Conservation (phyloP, 2,113 vertebrate species). For the Paradisaea rubra region DNA sequence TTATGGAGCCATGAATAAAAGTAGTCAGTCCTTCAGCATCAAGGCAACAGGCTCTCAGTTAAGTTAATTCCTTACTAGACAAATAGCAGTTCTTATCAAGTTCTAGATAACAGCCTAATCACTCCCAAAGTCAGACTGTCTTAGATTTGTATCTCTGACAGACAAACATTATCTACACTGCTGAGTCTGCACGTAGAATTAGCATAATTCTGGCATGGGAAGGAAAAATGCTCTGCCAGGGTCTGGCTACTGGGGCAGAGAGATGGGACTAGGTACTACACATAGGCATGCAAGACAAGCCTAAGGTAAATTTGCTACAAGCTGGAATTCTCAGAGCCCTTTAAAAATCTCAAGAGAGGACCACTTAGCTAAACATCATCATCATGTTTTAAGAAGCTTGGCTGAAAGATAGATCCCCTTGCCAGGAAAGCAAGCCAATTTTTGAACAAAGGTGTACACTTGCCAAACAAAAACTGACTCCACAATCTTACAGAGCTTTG, state of each 20-base stretch:
- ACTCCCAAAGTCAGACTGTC: background rate
- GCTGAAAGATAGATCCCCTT: background rate
- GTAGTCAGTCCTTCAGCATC: background rate
- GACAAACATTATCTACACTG: background rate
- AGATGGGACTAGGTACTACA: background rate
- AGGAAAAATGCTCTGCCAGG: background rate
- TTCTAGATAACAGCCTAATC: background rate
- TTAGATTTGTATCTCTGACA: background rate
- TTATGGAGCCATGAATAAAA: background rate
- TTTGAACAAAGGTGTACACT: constrained; percentile 27
- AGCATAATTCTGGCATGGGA: background rate
- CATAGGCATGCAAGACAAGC: background rate
- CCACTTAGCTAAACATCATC: constrained; percentile 17
- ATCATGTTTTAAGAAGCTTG: constrained; percentile 14
- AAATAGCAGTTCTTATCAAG: background rate
- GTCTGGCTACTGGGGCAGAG: background rate
- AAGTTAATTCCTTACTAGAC: background rate
- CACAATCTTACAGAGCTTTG: background rate
- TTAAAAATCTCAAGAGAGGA: background rate
- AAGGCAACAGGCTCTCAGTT: background rate
- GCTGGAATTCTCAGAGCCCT: background rate
- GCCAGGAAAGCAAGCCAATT: constrained; percentile 29
- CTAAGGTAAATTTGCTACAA: background rate
- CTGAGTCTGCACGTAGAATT: background rate
- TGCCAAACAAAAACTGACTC: constrained; percentile 16